Conservation (phyloP, 2,113 vertebrate species). For the Muntiacus muntjak region DNA sequence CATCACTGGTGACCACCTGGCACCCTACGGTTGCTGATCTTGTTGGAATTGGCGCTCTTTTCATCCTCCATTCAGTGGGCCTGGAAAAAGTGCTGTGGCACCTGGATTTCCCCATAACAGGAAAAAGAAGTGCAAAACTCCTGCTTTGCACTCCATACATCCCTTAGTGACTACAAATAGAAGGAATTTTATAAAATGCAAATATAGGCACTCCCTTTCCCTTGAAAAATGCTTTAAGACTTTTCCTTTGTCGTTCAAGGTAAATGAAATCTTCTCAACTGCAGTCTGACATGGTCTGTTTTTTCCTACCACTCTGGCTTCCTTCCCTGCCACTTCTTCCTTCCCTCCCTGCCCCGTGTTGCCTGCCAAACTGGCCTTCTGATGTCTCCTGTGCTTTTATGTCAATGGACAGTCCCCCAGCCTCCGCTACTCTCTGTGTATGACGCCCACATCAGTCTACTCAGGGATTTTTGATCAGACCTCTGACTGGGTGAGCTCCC, state of each 20-base stretch:
- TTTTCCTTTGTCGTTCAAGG: neutral
- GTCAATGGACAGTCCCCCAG: neutral
- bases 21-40: neutral
- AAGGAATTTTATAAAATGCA: neutral
- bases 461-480: neutral
- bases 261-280: neutral
- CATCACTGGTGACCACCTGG: neutral
- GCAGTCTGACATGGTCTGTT: fast-evolving
- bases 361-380: neutral
- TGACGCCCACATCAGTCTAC: fast-evolving
- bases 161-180: neutral
- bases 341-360: neutral
- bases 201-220: neutral
- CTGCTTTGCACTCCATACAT: neutral
- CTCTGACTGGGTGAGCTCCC: too few species aligned
- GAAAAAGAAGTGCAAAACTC: too few species aligned
- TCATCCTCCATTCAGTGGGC: too few species aligned
- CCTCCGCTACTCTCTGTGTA: neutral
- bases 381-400: neutral
- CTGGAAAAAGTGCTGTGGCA: neutral
- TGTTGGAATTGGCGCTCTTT: neutral
- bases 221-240: neutral
- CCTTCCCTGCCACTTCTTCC: neutral
- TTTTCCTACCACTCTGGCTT: neutral
- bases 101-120: neutral